Evolutionary conservation across 2,797 vertebrate genomes (phyloP), one percentile per base, ranked within the genome.

Genomic region (Clarias platycephalus): DNA sequence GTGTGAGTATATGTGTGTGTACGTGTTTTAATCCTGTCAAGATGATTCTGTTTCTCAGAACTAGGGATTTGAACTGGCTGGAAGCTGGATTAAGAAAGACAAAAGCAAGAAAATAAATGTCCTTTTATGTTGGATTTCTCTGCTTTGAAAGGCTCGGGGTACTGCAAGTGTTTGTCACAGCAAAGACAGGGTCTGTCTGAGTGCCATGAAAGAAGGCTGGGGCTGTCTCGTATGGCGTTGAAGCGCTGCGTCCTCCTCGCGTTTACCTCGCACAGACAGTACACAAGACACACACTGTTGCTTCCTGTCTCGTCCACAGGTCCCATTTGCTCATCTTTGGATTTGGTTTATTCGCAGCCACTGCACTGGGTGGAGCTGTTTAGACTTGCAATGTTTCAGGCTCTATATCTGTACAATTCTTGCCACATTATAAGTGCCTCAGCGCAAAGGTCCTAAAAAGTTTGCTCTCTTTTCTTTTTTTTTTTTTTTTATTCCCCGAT

Each of bases 181-280:
- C 90, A 92, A 93, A 91, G 92, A 88, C 90, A 89, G 87, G 90
- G 92, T 92, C 93, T 93, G 91, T 91, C 90, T 91, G 91, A 91
- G 93, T 93, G 93, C 92, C 93, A 93, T 88, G 90, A 91, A 92
- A 94, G 91, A 94, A 93, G 93, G 92, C 91, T 89, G 89, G 91
- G 90, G 91, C 87, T 86, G 87, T 90, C 90, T 90, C 93, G 93
- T 93, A 93, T 90, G 92, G 84, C 90, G 92, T 92, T 77, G 90
- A 86, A 91, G 92, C 93, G 92, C 92, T 94, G 93, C 93, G 93
- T 93, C 95, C 94, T 94, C 90, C 90, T 83, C 77, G 44, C 81
- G 80, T 85, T 81, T 28, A 60, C 53, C 18, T 55, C 28, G 40
- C 89, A 83, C 82, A 87, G 90, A 80, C 92, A 90, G 90, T 13